Conservation (phyloP, 2,888 invertebrate species). For the Cataglyphis albicans region DNA sequence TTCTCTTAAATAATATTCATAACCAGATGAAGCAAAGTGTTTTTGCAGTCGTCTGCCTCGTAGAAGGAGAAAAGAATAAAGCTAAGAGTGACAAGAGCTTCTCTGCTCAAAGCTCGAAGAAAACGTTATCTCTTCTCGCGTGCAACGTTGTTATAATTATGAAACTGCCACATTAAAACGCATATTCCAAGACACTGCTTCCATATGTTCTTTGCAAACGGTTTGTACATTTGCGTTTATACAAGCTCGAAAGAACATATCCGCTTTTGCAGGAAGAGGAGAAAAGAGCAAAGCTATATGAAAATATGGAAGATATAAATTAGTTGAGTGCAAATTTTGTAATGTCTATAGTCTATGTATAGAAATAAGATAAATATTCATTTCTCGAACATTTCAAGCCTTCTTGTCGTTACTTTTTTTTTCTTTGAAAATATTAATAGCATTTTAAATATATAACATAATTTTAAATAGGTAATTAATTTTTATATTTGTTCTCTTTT, state of each 20-base stretch:
- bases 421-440: not conserved
- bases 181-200: slow-evolving; percentile 34
- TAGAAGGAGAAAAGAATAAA: slow-evolving; percentile 36
- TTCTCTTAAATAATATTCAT: not conserved
- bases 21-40: slow-evolving; percentile 14
- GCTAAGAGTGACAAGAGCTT: not conserved
- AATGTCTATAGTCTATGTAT: not conserved
- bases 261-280: not conserved
- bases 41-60: slow-evolving; percentile 29
- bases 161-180: slow-evolving; percentile 23
- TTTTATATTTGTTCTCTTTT: not conserved
- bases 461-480: not conserved
- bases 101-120: slow-evolving; percentile 9
- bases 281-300: not conserved
- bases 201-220: slow-evolving; percentile 6
- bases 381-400: not conserved
- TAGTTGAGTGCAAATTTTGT: slow-evolving; percentile 2
- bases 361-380: not conserved
- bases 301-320: not conserved
- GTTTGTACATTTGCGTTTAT: slow-evolving; percentile 31
- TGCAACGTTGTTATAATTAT: slow-evolving; percentile 47
- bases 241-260: slow-evolving; percentile 19
- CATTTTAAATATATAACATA: not conserved
- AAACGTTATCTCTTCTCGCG: slow-evolving; percentile 44
- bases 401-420: not conserved